Base-by-base conservation (phyloP, 2,797 vertebrate species). In the Enteromius afrohamiltoni region DNA sequence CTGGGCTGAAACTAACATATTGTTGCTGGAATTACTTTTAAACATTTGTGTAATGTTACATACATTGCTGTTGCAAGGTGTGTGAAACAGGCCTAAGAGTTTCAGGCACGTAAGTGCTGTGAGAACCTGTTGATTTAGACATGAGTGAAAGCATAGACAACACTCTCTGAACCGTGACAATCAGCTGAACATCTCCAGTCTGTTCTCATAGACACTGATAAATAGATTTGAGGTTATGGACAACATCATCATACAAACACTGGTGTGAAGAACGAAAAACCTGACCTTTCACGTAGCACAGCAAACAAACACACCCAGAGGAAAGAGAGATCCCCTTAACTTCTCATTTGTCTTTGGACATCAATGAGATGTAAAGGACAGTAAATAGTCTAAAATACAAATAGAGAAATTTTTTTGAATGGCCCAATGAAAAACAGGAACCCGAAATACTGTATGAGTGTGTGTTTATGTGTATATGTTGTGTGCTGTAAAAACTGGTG, bases 221-320 rank as follows among this genome's bases (percentile, higher is more conserved):
- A 55, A 85, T 69, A 82, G 69, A 79, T 37, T 3, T 64, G 70
- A 77, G 73, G 73, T 85, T 87, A 83, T 26, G 80, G 81, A 77
- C 62, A 42, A 19, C 42, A 71, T 65, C 40, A 77, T 84, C 74
- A 73, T 40, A 49, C 69, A 77, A 55, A 83, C 71, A 53, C 34
- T 74, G 14, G 51, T 53, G 80, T 64, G 74, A 70, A 7, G 64
- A 82, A 83, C 80, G 80, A 67, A 80, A 80, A 68, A 34, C 21
- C 73, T 70, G 71, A 75, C n/a, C 16, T 21, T 62, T 21, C 49
- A 23, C 58, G 76, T 10, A 51, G 34, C 69, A 42, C 37, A 62
- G 40, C 49, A 68, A 23, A 42, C 69, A 74, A 13, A 80, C 65
- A 85, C 64, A 75, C 51, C 68, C 37, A 73, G 3, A 77, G 19